These are phyloP conservation scores for Rhingia rostrata DNA, from an alignment of 2,888 invertebrate genomes.

Conservation along the genomic window DNA sequence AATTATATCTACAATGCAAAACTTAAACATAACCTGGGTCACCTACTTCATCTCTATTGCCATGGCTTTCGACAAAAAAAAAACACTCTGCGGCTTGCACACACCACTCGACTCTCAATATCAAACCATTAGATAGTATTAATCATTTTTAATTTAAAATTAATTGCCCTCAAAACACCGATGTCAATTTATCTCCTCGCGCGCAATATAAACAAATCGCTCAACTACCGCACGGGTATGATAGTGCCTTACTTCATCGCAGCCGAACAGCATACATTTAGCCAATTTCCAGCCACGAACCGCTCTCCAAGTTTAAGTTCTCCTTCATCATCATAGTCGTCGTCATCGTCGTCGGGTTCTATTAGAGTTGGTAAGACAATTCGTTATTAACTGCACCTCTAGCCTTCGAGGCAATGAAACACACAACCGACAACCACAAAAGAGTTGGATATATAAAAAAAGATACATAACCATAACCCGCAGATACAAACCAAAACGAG, in stretches of 20 bases:
- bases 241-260: conserved; percentile 19
- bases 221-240: conserved; percentile 13
- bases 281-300: conserved; percentile 32
- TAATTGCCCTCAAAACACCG: conserved; percentile 67
- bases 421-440: conserved; percentile 63
- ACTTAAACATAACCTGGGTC: neutral
- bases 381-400: conserved; percentile 74
- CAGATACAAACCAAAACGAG: conserved; percentile 43
- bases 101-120: conserved; percentile 32
- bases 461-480: conserved; percentile 41
- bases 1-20: conserved; percentile 7
- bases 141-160: conserved; percentile 71
- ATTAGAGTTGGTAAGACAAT: conserved; percentile 70
- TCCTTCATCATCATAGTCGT: conserved; percentile 54
- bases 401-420: conserved; percentile 69
- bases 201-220: conserved; percentile 35
- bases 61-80: conserved; percentile 11
- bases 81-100: conserved; percentile 2
- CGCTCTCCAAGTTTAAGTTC: conserved; percentile 58
- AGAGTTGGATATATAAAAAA: conserved; percentile 37
- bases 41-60: conserved; percentile 16
- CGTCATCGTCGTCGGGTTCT: conserved; percentile 55
- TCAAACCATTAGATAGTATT: conserved; percentile 45
- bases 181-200: conserved; percentile 58
- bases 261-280: conserved; percentile 3